Base-by-base conservation (phyloP, 92 coral and sea anemone genomes). In the Epizoanthus stellaris region DNA sequence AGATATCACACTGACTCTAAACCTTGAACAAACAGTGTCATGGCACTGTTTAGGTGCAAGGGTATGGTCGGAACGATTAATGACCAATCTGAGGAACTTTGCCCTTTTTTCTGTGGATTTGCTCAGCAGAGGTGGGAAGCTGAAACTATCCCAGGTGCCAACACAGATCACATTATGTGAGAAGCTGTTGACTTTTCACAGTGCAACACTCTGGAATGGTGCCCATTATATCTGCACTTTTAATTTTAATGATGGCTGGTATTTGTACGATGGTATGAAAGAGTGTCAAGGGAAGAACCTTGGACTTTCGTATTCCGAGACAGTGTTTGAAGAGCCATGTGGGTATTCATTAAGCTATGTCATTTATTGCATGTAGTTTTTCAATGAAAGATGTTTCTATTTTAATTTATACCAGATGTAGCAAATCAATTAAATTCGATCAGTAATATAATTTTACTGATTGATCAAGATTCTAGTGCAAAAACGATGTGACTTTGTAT, bases 131-230 rank as follows among this genome's bases (percentile, higher is more conserved):
- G 88, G 60, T 53, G 87, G 88, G 60, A 59, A 69, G 62, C 62
- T 82, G 62, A 88, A 15, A 66, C 39, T 75, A 3, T 11, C 88
- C 7, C 73, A 82, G 36, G 73, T 71, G n/a, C 79, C 81, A 49
- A 30, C 5, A 49, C 25, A 52, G 19, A 87, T 80, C 39, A 16
- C 23, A 15, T 54, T 68, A 5, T 70, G 38, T 36, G 87, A 81
- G 42, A 56, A 87, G 77, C 5, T 45, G n/a, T 68, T 80, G 39
- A 20, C 10, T 69, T 67, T 87, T 4, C 58, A 19, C 39, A 70
- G 80, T 87, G 81, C 86, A 66, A 87, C 85, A 67, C 81, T 80
- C 30, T 87, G 85, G 81, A 85, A 85, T 88, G 91, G 91, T 59
- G 80, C 71, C 13, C 91, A 88, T 70, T 88, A 83, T 58, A 84